These are phyloP conservation scores for Bombus ignitus DNA, from an alignment of 1,140 invertebrate species.

Conservation along the genomic window DNA sequence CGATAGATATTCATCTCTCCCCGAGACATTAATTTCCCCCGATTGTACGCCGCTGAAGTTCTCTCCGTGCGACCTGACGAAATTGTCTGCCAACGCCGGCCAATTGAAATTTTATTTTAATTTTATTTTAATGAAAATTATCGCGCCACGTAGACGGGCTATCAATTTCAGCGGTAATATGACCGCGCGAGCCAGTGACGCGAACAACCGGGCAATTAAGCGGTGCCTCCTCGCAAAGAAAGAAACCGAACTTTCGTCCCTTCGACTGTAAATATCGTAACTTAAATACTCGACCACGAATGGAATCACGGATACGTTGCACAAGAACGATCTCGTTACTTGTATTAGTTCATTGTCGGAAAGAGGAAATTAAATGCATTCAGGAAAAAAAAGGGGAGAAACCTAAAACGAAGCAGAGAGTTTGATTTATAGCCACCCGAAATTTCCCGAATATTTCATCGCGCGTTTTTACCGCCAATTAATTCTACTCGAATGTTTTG, in stretches of 20 bases:
- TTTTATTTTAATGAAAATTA: slow-evolving; percentile 70
- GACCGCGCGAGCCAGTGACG: slow-evolving; percentile 53
- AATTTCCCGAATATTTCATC: slow-evolving; percentile 1
- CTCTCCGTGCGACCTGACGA: slow-evolving; percentile 11
- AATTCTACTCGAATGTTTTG: slow-evolving; percentile 16
- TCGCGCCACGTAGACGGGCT: slow-evolving; percentile 24
- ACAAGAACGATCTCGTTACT: background rate
- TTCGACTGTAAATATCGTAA: slow-evolving; percentile 6
- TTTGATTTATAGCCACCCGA: background rate
- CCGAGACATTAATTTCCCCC: slow-evolving; percentile 51
- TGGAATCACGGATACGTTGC: background rate
- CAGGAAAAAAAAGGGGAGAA: background rate
- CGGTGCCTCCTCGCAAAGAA: background rate
- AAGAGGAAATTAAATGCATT: background rate
- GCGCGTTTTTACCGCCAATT: slow-evolving; percentile 1
- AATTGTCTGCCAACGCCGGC: slow-evolving; percentile 15
- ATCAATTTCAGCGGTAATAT: slow-evolving; percentile 63
- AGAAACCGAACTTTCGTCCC: slow-evolving; percentile 29
- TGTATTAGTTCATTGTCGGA: background rate
- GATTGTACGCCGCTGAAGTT: slow-evolving; percentile 47
- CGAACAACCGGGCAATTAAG: slow-evolving; percentile 63
- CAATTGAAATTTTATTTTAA: slow-evolving; percentile 66
- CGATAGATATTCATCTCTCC: slow-evolving; percentile 36
- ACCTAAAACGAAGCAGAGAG: no score
- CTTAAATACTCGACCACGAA: background rate